Evolutionary conservation across 2,113 vertebrate genomes (phyloP).

Genomic region (Dromaius novaehollandiae): DNA sequence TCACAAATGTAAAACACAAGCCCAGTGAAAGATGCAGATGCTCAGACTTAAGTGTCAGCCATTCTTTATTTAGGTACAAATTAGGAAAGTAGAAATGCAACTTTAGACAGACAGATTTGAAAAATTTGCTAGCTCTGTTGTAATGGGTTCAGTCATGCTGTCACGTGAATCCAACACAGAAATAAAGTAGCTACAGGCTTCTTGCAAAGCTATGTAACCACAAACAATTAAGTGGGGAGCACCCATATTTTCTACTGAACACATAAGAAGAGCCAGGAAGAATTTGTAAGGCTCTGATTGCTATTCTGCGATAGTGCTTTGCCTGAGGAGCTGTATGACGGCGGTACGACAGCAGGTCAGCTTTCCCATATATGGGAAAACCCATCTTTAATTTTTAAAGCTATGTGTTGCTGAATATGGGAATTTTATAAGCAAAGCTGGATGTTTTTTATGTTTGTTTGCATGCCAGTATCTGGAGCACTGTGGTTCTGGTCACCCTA

Average conservation of each 20-base stretch:
- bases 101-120: neutral
- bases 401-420: conserved; percentile 39
- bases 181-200: neutral
- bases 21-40: neutral
- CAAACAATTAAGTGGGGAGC: neutral
- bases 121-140: fast-evolving
- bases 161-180: neutral
- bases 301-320: fast-evolving
- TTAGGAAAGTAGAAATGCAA: neutral
- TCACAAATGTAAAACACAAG: neutral
- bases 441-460: neutral
- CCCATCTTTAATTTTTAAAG: conserved; percentile 36
- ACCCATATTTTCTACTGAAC: neutral
- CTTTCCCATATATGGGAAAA: conserved; percentile 62
- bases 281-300: neutral
- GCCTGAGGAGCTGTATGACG: fast-evolving
- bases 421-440: conserved; percentile 35
- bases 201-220: neutral
- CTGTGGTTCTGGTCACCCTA: fast-evolving
- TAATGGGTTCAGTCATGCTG: neutral
- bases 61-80: neutral
- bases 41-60: neutral
- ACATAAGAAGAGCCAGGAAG: neutral
- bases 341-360: neutral
- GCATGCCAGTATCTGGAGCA: neutral